Base-by-base conservation (phyloP, 2,888 invertebrate species). In the Teleogryllus oceanicus region DNA sequence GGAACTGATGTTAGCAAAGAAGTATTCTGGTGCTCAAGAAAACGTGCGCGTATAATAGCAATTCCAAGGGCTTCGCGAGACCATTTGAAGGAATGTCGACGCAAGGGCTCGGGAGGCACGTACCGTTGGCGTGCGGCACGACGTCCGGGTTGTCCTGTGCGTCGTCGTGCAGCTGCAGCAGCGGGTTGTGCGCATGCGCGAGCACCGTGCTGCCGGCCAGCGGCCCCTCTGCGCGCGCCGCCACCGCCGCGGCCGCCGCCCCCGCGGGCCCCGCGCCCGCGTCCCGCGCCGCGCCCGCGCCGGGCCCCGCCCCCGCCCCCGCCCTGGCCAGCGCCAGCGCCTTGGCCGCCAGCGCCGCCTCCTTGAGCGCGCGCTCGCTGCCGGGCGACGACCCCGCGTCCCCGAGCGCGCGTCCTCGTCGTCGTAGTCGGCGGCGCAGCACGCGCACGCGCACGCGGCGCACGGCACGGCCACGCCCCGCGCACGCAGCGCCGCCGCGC, bases 81-180 rank as follows among this genome's bases (percentile, higher is more conserved):
- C 5, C 8, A 37, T 37, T 8, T 37, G 37, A 37, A 37, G 37
- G 37, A 13, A 12, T 16, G 3, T 62, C 4, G 4, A 62, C 16
- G 4, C 18, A n/a, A 18, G 62, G n/a, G n/a, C 62, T 2, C 0
- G 62, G 11, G 62, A 62, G n/a, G 11, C 49, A 76, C 78, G 12
- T 74, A 80, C 82, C 82, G 76, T 76, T 79, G 18, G 80, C 80
- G 76, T 82, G 81, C 4, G 82, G 82, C 37, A 82, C 80, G 77
- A 82, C 80, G 78, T 82, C 82, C 2, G 82, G 82, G 50, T 82
- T 82, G 76, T 82, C 82, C 74, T 80, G 80, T 79, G 78, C 50
- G 77, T 20, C n/a, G 75, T 74, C 12, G 74, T 78, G 74, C 62
- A 37, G 5, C 37, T 37, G 37, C 37, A 37, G 37, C 37, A 37